Conservation (phyloP, 2,113 vertebrate genomes). For the Haemorhous mexicanus region DNA sequence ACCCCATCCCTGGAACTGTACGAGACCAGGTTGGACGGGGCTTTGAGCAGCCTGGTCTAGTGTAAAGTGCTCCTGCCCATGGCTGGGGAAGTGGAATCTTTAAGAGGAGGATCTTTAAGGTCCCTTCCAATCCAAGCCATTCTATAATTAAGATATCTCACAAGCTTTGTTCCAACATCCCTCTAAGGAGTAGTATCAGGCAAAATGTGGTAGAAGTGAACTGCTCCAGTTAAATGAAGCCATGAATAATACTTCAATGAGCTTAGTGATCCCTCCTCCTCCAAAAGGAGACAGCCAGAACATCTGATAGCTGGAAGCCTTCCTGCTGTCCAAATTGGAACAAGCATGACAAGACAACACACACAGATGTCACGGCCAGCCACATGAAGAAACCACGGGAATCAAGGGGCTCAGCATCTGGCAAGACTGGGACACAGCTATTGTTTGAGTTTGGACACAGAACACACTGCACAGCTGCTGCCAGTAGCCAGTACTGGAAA, state of each 20-base stretch:
- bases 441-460: not conserved
- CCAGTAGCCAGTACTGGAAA: not conserved
- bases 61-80: not conserved
- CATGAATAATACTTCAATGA: not conserved
- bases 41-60: not conserved
- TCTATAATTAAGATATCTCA: not conserved
- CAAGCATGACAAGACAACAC: not conserved
- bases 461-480: not conserved
- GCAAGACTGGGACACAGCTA: not conserved
- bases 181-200: not conserved
- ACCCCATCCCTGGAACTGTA: not conserved
- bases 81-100: not conserved
- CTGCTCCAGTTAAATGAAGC: not conserved
- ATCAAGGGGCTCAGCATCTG: not conserved
- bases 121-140: not conserved
- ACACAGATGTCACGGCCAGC: not conserved
- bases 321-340: not conserved
- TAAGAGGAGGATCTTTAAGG: not conserved
- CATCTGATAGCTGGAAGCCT: not conserved
- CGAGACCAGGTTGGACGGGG: not conserved
- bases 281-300: not conserved
- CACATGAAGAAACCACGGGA: rapidly evolving
- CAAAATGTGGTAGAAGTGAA: not conserved
- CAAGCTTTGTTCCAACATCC: not conserved
- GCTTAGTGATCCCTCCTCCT: not conserved